Conservation (phyloP, 2,888 invertebrate genomes). For the Aporophyla nigra region DNA sequence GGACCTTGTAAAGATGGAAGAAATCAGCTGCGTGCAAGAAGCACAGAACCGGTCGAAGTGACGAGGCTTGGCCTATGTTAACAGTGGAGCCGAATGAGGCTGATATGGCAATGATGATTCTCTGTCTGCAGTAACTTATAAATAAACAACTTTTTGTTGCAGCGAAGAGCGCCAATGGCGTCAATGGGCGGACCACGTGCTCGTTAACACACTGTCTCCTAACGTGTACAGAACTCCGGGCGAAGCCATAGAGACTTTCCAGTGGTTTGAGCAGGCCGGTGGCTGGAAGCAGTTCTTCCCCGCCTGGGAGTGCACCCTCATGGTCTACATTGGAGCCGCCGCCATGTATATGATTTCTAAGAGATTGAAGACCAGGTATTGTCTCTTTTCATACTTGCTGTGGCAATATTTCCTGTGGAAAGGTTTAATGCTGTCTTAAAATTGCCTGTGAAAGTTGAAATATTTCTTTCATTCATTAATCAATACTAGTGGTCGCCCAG, state of each 20-base stretch:
- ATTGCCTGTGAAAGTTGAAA: too few species aligned
- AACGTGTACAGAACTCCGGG: conserved; percentile 97
- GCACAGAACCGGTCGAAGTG: background rate
- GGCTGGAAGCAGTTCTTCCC: conserved; percentile 98
- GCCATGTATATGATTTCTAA: conserved; percentile 99
- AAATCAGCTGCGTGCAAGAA: background rate
- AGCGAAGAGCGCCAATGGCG: conserved; percentile 99
- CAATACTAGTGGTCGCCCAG: background rate
- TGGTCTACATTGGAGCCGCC: conserved; percentile 97
- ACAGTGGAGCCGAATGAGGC: background rate
- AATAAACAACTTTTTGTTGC: conserved; percentile 64
- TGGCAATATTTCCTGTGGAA: background rate
- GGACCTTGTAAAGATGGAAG: background rate
- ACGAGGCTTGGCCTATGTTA: background rate
- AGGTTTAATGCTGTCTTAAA: background rate
- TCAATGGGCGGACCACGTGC: conserved; percentile 97
- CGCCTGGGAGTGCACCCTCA: conserved; percentile 95
- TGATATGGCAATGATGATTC: background rate
- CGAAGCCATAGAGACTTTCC: conserved; percentile 97
- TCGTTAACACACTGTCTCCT: conserved; percentile 98
- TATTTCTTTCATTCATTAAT: background rate
- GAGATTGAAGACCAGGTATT: conserved; percentile 94
- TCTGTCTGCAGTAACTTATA: background rate
- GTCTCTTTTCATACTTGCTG: conserved; percentile 1
- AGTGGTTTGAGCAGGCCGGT: conserved; percentile 98